Percentiles rank a stretch among this genome's conserved stretches.
Evolutionary conservation across 1,140 invertebrate species (phyloP).

Genomic region (Eumeta japonica): DNA sequence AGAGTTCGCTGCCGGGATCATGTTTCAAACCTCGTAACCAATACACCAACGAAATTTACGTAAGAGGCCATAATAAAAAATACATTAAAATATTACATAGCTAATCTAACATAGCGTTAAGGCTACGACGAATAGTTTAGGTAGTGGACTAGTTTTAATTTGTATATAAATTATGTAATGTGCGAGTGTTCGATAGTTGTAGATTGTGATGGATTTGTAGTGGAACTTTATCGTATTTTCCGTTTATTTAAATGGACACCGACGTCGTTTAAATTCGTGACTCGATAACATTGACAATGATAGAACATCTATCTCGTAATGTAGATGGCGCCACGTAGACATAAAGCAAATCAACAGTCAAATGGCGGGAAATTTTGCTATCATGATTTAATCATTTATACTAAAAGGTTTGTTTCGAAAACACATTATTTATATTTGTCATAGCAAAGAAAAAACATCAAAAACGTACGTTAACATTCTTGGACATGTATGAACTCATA

Average conservation of each 20-base stretch:
- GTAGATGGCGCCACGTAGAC: not conserved
- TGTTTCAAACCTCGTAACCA: no score
- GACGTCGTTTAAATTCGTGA: no score
- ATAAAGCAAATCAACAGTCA: not conserved
- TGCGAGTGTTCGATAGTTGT: constrained; percentile 55
- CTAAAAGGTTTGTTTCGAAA: no score
- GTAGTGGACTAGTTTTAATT: constrained; percentile 31
- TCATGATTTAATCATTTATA: no score
- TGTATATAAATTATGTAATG: constrained; percentile 55
- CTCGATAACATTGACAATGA: not conserved
- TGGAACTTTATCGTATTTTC: constrained; percentile 10
- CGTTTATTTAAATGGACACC: not conserved
- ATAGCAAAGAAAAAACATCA: no score
- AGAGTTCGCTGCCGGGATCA: no score
- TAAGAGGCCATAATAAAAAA: no score
- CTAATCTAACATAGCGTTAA: not conserved
- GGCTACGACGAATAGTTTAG: constrained; percentile 24
- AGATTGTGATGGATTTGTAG: constrained; percentile 46
- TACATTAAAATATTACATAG: not conserved
- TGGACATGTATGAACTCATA: not conserved
- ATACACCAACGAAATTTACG: no score
- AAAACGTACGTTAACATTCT: no score
- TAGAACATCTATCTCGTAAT: not conserved
- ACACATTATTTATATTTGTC: no score
- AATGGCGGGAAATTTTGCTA: not conserved